Base-by-base conservation (phyloP, 2,888 invertebrate species). In the Ochlodes sylvanus region DNA sequence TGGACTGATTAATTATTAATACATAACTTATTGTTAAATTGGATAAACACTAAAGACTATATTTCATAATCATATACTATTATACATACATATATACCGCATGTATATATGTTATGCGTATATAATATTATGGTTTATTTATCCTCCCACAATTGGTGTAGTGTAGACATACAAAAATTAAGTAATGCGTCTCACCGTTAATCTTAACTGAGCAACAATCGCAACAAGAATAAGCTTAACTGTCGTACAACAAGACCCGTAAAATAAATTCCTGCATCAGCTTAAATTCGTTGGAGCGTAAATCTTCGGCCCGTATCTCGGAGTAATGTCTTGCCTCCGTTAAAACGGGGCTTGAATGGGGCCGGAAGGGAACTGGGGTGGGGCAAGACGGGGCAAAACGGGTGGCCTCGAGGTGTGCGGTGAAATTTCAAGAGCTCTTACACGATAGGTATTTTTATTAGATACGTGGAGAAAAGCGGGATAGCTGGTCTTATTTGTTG, bases 381-480 rank as follows among this genome's bases (percentile, higher is more conserved):
- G 47, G 47, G 56, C 42, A 42, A 41, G 27, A 69, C 68, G 55
- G 57, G 55, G 68, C 67, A 58, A 52, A 69, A 76, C 75, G 70
- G 32, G 61, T 44, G 38, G 63, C 21, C 27, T 38, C 63, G 62
- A 66, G 70, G 71, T 63, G 70, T 64, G 69, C 69, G 69, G 71
- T 89, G 84, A 87, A 88, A 87, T 83, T 87, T 88, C 85, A 89
- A 86, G 85, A 80, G 83, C 81, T 83, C 77, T 82, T 78, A 80
- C 75, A 70, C 73, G 79, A 78, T 79, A 81, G 80, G 79, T 81
- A 83, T 84, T 85, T 84, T 82, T 85, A 85, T 85, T 81, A 79
- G 80, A 80, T 79, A 75, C 74, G 75, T 68, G 72, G 63, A 69
- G 63, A 63, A 64, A 71, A 74, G 74, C 76, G 77, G 71, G 56